phyloP scores from a whole-genome alignment of 2,113 vertebrate genomes.

The Cnemophilus loriae region DNA sequence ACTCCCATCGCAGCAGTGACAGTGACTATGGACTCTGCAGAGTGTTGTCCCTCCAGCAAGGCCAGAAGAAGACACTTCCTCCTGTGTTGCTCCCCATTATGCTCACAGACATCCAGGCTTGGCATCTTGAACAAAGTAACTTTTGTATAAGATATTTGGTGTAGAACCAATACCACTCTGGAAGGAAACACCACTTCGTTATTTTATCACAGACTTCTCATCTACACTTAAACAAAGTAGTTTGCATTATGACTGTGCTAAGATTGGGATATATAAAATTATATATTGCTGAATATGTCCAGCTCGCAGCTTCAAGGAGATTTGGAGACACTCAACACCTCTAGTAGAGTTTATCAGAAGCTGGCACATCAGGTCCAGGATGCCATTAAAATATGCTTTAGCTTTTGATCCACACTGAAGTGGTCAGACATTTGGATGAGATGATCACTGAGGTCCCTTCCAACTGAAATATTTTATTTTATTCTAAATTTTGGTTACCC shows the following conservation, averaged over 20 bases:
- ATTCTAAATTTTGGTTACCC: not conserved
- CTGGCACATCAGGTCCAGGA: not conserved
- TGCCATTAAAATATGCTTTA: not conserved
- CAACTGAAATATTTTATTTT: not conserved
- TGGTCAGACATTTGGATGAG: not conserved
- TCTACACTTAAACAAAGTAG: not conserved
- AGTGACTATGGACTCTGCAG: not conserved
- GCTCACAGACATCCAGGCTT: not conserved
- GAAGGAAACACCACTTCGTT: not conserved
- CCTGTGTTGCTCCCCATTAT: not conserved
- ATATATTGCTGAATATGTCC: not conserved
- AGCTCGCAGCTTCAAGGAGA: not conserved
- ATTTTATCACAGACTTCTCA: not conserved
- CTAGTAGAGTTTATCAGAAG: not conserved
- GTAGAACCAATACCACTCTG: not conserved
- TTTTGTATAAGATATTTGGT: not conserved
- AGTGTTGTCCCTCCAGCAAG: accelerated
- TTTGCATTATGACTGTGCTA: not conserved
- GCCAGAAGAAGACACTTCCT: not conserved
- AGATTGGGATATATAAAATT: not conserved
- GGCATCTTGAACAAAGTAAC: not conserved
- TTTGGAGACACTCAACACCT: not conserved
- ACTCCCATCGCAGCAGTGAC: not conserved
- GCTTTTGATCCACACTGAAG: not conserved
- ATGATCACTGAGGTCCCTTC: not conserved